Base-by-base conservation (phyloP, 2,113 vertebrate genomes). In the Stigmatopora nigra region DNA sequence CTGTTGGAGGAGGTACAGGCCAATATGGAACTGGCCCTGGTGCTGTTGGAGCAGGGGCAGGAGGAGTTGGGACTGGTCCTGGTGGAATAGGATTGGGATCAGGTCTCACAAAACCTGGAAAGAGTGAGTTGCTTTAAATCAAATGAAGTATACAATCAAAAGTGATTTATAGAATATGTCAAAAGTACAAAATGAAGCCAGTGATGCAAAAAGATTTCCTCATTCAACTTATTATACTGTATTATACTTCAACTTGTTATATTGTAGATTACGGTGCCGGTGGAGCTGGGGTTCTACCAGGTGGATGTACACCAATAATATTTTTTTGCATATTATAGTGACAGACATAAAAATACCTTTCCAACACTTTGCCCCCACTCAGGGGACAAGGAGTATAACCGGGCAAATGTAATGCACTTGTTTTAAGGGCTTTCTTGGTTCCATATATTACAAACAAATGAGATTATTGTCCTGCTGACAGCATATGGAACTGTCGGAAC, bases 311-410 rank as follows among this genome's bases (percentile, higher is more conserved):
- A 69, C 13, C 45, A 15, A 67, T 65, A 47, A 41, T 25, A 49
- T 16, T 25, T 31, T 1, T 11, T 71, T 44, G 4, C 14, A 0
- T 52, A 68, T 56, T 16, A 61, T 31, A 44, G 5, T 15, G 19
- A 22, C 38, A 22, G 31, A 60, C 2, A 2, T 7, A 53, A n/a
- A 36, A 69, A 14, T 17, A 25, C 4, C 11, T 48, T 1, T 6
- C 17, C 25, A 45, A 22, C 14, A 6, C 16, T 55, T 20, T 52
- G 41, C 56, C 53, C n/a, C 31, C 44, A 63, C 13, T 65, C 70
- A 91, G 90, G 88, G 84, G 87, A 74, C 73, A 76, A 31, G 82
- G 72, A 72, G 82, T 59, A 59, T 89, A 90, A 85, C 65, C 66
- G 64, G 83, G 87, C 46, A 91, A 89, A 88, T 76, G 88, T 90